Percentiles rank a stretch among this genome's conserved stretches.
phyloP scores from a whole-genome alignment of 2,113 vertebrate genomes.

The Cyphomyrus discorhynchus region DNA sequence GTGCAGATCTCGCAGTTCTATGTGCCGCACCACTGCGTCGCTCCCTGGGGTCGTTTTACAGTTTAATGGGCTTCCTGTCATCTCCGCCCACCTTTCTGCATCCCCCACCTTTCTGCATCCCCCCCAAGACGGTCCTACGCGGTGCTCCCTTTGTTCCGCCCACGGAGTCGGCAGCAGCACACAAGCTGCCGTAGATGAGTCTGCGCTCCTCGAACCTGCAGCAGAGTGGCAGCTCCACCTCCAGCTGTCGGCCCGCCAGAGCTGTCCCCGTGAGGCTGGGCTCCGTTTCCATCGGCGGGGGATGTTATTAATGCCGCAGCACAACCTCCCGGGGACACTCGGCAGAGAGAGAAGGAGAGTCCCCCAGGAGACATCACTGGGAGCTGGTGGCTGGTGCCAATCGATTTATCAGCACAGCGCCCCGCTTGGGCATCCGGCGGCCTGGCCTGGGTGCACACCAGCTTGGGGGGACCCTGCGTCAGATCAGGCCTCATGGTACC shows the following conservation, averaged over 20 bases:
- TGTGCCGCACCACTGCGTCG: neutral
- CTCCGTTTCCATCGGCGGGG: neutral
- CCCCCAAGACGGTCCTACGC: neutral
- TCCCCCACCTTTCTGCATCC: neutral
- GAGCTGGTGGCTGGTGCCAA: neutral
- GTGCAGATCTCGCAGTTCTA: neutral
- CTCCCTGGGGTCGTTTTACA: neutral
- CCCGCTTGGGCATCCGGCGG: neutral
- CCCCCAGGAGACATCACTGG: neutral
- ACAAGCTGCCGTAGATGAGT: neutral
- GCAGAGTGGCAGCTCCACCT: neutral
- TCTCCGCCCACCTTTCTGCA: neutral
- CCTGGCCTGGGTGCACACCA: neutral
- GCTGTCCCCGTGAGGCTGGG: neutral
- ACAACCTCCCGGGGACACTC: neutral
- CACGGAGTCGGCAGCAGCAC: neutral
- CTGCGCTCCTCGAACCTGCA: neutral
- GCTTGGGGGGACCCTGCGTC: neutral
- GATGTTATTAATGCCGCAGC: slow-evolving; percentile 15
- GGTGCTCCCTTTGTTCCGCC: neutral
- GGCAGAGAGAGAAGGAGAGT: neutral
- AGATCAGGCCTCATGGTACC: neutral
- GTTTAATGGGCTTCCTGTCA: neutral
- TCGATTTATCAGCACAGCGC: neutral
- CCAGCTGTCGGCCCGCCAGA: neutral